Evolutionary conservation across 2,113 vertebrate species (phyloP).

Genomic region (Mobula birostris): DNA sequence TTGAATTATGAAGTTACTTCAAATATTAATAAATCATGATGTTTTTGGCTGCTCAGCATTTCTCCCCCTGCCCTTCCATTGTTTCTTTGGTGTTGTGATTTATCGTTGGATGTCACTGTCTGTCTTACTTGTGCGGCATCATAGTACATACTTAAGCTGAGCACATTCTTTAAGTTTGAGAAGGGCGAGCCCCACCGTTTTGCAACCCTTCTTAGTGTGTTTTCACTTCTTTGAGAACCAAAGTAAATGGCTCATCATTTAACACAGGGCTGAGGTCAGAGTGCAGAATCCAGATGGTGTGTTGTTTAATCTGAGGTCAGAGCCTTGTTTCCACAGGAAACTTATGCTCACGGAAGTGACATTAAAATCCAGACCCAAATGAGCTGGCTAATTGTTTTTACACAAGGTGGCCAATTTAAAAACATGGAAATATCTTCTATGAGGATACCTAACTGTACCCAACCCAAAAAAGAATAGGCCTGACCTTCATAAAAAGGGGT

Average conservation of each 20-base stretch:
- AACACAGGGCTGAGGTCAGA: not conserved
- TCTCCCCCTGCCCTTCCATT: slow-evolving; percentile 59
- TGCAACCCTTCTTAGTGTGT: not conserved
- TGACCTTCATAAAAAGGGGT: slow-evolving; percentile 13
- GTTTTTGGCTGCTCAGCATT: slow-evolving; percentile 76
- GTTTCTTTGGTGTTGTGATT: slow-evolving; percentile 55
- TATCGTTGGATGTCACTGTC: slow-evolving; percentile 55
- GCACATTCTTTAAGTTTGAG: slow-evolving; percentile 43
- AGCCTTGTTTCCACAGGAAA: slow-evolving; percentile 12
- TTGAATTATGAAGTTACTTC: slow-evolving; percentile 85
- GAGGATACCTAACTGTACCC: not conserved
- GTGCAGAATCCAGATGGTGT: slow-evolving; percentile 8
- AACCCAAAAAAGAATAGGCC: not conserved
- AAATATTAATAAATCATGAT: slow-evolving; percentile 78
- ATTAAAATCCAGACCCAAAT: not conserved
- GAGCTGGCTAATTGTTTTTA: slow-evolving; percentile 6
- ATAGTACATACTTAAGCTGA: slow-evolving; percentile 45
- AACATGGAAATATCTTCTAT: slow-evolving; percentile 27
- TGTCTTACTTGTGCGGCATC: not conserved
- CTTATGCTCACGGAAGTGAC: not conserved
- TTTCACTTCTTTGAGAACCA: not conserved
- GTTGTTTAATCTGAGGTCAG: not conserved
- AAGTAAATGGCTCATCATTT: not conserved
- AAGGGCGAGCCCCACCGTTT: slow-evolving; percentile 45
- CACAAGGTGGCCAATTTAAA: not conserved